These are phyloP conservation scores for Hemibates koningsi DNA, from an alignment of 2,113 vertebrate genomes.

Conservation along the genomic window DNA sequence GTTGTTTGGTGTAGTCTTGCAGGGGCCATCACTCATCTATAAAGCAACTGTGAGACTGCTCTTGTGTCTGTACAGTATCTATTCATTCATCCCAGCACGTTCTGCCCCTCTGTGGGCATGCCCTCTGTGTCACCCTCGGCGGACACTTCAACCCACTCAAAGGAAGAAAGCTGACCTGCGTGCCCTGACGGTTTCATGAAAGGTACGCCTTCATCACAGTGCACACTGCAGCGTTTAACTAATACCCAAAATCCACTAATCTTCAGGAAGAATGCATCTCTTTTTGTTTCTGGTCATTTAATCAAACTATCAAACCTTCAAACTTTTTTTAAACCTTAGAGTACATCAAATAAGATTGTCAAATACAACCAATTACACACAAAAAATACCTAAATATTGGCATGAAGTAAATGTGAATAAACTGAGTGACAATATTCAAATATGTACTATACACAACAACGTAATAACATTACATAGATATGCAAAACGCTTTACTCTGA, in stretches of 20 bases:
- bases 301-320: conserved; percentile 50
- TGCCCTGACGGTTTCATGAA: neutral
- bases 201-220: neutral
- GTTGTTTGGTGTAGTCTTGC: conserved; percentile 55
- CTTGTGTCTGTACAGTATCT: conserved; percentile 37
- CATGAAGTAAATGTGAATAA: conserved; percentile 54
- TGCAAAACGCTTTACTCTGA: conserved; percentile 74
- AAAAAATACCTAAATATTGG: conserved; percentile 63
- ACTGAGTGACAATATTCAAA: conserved; percentile 36
- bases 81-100: conserved; percentile 31
- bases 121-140: conserved; percentile 53
- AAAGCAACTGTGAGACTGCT: conserved; percentile 28
- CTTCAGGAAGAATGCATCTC: neutral
- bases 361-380: conserved; percentile 66
- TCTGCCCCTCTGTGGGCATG: conserved; percentile 39
- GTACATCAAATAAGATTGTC: conserved; percentile 72
- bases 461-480: conserved; percentile 62
- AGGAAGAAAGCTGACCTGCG: conserved; percentile 23
- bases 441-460: conserved; percentile 66
- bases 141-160: conserved; percentile 13
- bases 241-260: neutral
- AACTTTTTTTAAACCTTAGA: conserved; percentile 32
- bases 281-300: conserved; percentile 45
- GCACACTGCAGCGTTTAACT: neutral
- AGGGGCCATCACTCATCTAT: conserved; percentile 51